phyloP scores from a whole-genome alignment of 2,113 vertebrate species.

The Caracal caracal region DNA sequence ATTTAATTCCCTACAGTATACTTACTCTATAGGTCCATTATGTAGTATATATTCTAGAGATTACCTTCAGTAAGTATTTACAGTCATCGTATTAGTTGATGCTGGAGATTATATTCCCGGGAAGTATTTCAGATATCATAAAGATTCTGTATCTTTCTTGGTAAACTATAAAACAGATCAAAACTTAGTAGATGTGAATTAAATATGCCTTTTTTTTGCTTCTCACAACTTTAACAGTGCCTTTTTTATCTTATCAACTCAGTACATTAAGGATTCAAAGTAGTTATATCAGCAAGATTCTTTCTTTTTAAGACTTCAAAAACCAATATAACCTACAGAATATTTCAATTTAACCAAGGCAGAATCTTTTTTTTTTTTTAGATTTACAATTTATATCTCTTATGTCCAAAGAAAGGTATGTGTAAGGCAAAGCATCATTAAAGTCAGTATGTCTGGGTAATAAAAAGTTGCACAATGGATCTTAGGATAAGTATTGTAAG shows the following conservation, averaged over 20 bases:
- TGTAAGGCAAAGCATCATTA: neutral
- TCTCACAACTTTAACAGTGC: neutral
- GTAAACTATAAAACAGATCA: neutral
- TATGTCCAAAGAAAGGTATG: neutral
- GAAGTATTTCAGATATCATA: neutral
- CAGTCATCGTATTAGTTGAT: neutral
- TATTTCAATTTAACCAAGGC: neutral
- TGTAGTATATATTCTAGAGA: neutral
- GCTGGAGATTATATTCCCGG: neutral
- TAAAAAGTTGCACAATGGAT: neutral
- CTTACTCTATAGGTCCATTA: neutral
- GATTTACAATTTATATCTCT: neutral
- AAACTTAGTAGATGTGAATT: neutral
- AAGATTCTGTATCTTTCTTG: neutral
- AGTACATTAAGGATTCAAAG: neutral
- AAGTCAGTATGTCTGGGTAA: neutral
- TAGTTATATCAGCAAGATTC: neutral
- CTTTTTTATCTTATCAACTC: neutral
- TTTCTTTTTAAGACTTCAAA: neutral
- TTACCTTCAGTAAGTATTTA: neutral
- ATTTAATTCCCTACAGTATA: neutral
- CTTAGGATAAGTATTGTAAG: neutral
- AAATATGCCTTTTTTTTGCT: neutral
- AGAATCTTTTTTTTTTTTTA: neutral
- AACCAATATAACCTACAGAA: neutral